Base-by-base conservation (phyloP, 1,140 invertebrate species). In the Phymorhynchus buccinoides region DNA sequence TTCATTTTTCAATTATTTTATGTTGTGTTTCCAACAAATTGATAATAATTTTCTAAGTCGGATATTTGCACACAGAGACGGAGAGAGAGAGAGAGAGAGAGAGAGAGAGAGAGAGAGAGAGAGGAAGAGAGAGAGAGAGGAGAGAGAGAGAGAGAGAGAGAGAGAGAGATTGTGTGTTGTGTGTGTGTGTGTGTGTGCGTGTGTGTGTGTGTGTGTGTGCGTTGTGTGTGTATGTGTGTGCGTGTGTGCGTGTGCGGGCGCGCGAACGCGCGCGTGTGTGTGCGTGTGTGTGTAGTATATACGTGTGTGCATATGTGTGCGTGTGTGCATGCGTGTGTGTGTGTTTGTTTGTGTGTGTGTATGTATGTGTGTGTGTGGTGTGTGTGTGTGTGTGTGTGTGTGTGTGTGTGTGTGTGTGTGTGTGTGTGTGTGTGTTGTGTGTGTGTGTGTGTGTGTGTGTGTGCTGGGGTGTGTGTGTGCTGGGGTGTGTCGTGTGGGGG, bases 181-280 rank as follows among this genome's bases (percentile, higher is more conserved):
- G 62, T 66, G 62, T 66, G 62, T 66, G 62, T 66, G 62, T 66
- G 62, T 66, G 62, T 66, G 62, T 66, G 62, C n/a, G 62, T 66
- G 62, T 66, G 62, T 52, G 48, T 52, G 48, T 52, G 48, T 52
- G 48, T 52, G 48, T 52, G 48, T 52, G 48, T 52, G 48, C 22
- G 48, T 52, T 52, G 48, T 52, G 62, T 66, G n/a, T 27, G 62
- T 66, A 27, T 66, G 62, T 66, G 62, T 66, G 62, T 66, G 62
- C n/a, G 18, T 27, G 62, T 27, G 62, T 66, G 62, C n/a, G 62
- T 66, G 62, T 66, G 62, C n/a, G 62, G 9, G 22, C n/a, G 22
- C n/a, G 22, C n/a, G 22, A 14, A 30, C n/a, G 22, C n/a, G 22
- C n/a, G 22, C n/a, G 22, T 27, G 22, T 66, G 22, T 27, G 22